Percentiles rank a stretch among this genome's conserved stretches.
Evolutionary conservation across 2,113 vertebrate genomes (phyloP).

Genomic region (Isurus oxyrinchus): DNA sequence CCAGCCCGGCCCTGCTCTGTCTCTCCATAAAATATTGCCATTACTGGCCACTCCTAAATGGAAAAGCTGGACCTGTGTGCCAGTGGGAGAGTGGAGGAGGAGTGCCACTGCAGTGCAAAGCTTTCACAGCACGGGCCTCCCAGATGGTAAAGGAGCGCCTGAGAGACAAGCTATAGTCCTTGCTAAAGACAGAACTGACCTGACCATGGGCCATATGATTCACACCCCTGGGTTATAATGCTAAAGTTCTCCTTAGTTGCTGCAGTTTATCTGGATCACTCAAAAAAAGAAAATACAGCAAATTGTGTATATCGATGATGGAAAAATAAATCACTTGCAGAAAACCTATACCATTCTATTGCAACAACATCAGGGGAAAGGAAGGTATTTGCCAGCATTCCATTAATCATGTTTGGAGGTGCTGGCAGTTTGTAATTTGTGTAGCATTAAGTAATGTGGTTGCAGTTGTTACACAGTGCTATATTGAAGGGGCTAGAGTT

Average conservation of each 20-base stretch:
- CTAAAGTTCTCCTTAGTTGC: not conserved
- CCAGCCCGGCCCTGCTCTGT: not conserved
- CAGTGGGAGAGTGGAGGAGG: not conserved
- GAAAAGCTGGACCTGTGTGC: not conserved
- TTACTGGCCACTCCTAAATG: not conserved
- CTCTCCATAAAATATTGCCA: not conserved
- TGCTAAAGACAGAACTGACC: not conserved
- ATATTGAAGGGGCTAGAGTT: not conserved
- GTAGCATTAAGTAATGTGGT: not conserved
- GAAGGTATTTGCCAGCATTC: not conserved
- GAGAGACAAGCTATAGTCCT: not conserved
- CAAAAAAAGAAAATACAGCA: not conserved
- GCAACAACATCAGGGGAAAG: not conserved
- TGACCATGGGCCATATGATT: not conserved
- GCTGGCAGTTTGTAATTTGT: conserved; percentile 20
- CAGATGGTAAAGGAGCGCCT: not conserved
- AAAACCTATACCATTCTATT: not conserved
- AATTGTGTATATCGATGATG: not conserved
- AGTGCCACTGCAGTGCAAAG: not conserved
- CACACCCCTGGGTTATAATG: not conserved
- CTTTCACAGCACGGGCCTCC: too few relatives aligned
- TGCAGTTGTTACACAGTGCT: conserved; percentile 8
- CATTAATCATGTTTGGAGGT: conserved; percentile 38
- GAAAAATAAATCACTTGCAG: conserved; percentile 8
- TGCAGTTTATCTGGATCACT: not conserved